A percentile compares a stretch with the other conserved stretches of the same genome.
phyloP scores from a whole-genome alignment of 37 sponge, comb jelly and placozoan genomes.

The Geodia barretti region DNA sequence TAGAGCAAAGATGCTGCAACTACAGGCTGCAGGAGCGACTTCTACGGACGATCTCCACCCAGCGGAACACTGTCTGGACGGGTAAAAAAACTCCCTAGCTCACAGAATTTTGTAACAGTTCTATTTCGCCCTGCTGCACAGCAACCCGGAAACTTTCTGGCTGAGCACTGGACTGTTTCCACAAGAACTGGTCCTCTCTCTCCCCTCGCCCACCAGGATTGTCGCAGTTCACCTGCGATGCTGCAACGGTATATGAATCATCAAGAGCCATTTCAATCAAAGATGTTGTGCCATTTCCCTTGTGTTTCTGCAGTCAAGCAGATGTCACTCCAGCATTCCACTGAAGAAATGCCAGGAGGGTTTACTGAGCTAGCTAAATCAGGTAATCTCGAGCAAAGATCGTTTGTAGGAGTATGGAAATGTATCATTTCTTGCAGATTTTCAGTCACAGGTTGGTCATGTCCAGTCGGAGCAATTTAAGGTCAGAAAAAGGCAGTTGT shows the following conservation, averaged over 20 bases:
- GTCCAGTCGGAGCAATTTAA: constrained; percentile 51
- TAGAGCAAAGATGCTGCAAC: neutral
- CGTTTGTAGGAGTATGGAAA: neutral
- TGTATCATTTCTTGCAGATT: constrained; percentile 13
- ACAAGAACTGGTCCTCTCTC: constrained; percentile 72
- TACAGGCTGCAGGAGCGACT: constrained; percentile 40
- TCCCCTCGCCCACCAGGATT: constrained; percentile 39
- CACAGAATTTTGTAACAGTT: neutral
- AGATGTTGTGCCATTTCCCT: neutral
- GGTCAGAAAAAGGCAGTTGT: constrained; percentile 2
- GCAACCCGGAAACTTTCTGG: constrained; percentile 80
- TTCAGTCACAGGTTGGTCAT: constrained; percentile 44
- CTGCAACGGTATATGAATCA: constrained; percentile 8
- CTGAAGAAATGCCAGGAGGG: neutral
- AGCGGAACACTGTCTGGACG: constrained; percentile 77
- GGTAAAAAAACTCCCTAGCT: no score
- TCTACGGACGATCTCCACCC: constrained; percentile 69
- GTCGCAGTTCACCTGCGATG: neutral
- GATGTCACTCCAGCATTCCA: neutral
- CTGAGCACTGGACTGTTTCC: constrained; percentile 81
- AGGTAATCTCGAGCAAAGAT: no score
- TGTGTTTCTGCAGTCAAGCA: neutral
- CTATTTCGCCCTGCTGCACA: constrained; percentile 12
- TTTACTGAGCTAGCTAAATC: neutral
- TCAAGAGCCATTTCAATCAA: no score